A percentile compares a stretch with the other conserved stretches of the same genome.
phyloP scores from a whole-genome alignment of 2,797 vertebrate genomes.

The Sebastes cheni region DNA sequence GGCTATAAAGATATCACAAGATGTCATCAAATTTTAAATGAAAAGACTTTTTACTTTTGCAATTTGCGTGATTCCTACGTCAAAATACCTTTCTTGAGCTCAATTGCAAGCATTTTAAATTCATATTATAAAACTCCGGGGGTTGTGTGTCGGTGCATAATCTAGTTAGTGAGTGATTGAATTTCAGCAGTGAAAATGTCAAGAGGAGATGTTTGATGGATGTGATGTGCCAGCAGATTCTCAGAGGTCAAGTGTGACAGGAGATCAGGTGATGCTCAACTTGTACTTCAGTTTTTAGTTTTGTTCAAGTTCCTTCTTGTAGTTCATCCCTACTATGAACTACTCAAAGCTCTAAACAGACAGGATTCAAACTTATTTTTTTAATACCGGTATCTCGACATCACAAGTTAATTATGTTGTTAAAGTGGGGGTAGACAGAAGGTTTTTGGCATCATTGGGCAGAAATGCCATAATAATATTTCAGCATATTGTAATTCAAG shows the following conservation, averaged over 20 bases:
- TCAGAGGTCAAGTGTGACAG: conserved; percentile 7
- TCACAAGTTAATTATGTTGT: too few species aligned
- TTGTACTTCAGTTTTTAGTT: background rate
- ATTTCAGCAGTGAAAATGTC: background rate
- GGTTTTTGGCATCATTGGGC: too few species aligned
- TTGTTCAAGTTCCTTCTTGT: background rate
- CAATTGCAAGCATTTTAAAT: background rate
- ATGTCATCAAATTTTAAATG: background rate
- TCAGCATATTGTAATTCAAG: too few species aligned
- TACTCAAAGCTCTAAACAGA: background rate
- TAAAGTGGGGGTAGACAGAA: too few species aligned
- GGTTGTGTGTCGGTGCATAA: background rate
- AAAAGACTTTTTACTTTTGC: background rate
- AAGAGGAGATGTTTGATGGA: background rate
- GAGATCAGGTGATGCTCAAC: background rate
- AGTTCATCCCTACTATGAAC: background rate
- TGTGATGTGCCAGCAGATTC: conserved; percentile 33
- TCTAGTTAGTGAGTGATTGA: background rate
- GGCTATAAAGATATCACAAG: background rate
- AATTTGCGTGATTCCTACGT: background rate
- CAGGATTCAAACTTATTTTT: too few species aligned
- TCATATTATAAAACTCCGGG: background rate
- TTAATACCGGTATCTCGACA: too few species aligned
- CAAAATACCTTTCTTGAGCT: background rate
- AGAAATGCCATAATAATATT: too few species aligned